Percentiles rank a stretch among this genome's conserved stretches.
Evolutionary conservation across 2,888 invertebrate species (phyloP).

Genomic region (Nipponacmea schrenckii): DNA sequence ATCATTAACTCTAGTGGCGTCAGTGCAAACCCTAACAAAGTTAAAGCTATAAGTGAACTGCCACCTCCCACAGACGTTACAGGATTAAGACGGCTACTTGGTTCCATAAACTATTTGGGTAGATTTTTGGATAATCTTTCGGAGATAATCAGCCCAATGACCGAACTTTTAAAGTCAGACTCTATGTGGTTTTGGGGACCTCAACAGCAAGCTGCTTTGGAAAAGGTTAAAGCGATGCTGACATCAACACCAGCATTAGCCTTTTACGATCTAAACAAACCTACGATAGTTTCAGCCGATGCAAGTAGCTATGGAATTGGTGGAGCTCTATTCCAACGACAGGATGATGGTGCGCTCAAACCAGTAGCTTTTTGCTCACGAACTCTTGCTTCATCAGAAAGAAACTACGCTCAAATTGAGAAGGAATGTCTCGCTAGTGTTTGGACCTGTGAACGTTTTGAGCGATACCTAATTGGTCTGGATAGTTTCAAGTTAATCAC

Average conservation of each 20-base stretch:
- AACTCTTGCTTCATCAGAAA: conserved; percentile 29
- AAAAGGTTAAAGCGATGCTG: conserved; percentile 19
- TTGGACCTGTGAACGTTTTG: conserved; percentile 38
- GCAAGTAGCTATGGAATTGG: not conserved
- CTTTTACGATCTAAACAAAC: conserved; percentile 30
- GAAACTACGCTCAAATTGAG: conserved; percentile 38
- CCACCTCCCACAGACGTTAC: conserved; percentile 12
- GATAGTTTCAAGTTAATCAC: conserved; percentile 32
- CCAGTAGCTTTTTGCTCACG: conserved; percentile 41
- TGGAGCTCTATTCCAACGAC: not conserved
- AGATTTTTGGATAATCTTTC: conserved; percentile 28
- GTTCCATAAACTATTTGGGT: conserved; percentile 23
- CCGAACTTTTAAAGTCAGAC: conserved; percentile 18
- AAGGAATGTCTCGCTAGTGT: conserved; percentile 35
- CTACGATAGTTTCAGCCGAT: not conserved
- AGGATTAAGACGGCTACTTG: conserved; percentile 22
- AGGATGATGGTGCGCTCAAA: conserved; percentile 14
- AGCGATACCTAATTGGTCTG: conserved; percentile 30
- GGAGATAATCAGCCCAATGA: conserved; percentile 24
- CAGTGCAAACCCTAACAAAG: conserved; percentile 10
- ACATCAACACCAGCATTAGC: conserved; percentile 28
- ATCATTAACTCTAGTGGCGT: not conserved
- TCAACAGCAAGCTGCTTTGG: conserved; percentile 20
- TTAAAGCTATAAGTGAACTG: conserved; percentile 22
- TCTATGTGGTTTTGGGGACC: conserved; percentile 19